phyloP scores from a whole-genome alignment of 2,797 vertebrate genomes.

The Coregonus sp. region DNA sequence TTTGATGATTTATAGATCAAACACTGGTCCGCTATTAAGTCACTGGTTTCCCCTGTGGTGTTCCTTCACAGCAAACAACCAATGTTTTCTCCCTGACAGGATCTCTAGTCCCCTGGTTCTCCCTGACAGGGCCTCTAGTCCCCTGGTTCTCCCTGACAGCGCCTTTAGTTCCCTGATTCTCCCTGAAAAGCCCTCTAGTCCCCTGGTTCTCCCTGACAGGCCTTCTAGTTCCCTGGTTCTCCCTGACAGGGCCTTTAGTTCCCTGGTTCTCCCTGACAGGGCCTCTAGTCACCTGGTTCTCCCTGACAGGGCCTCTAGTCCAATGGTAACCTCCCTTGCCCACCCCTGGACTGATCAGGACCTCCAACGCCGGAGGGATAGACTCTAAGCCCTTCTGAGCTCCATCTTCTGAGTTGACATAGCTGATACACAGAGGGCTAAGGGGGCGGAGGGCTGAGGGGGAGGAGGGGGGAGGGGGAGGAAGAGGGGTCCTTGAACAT shows the following conservation, averaged over 20 bases:
- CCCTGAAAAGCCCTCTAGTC: no score
- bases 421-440: background rate
- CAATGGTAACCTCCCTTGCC: background rate
- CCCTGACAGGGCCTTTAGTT: no score
- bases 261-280: no score
- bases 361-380: background rate
- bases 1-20: slow-evolving; percentile 59
- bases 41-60: background rate
- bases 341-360: slow-evolving; percentile 20
- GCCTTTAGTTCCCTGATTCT: no score
- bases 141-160: no score
- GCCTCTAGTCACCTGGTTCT: slow-evolving; percentile 13
- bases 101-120: no score
- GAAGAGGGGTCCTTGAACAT: background rate
- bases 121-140: no score
- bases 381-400: background rate
- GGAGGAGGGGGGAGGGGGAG: slow-evolving; percentile 5
- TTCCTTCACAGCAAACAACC: no score
- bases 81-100: no score
- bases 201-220: no score
- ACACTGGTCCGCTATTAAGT: slow-evolving; percentile 31
- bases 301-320: slow-evolving; percentile 24
- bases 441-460: background rate
- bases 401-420: slow-evolving; percentile 1
- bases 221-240: no score